phyloP scores from a whole-genome alignment of 2,113 vertebrate species.

The Aspidoscelis tigris region DNA sequence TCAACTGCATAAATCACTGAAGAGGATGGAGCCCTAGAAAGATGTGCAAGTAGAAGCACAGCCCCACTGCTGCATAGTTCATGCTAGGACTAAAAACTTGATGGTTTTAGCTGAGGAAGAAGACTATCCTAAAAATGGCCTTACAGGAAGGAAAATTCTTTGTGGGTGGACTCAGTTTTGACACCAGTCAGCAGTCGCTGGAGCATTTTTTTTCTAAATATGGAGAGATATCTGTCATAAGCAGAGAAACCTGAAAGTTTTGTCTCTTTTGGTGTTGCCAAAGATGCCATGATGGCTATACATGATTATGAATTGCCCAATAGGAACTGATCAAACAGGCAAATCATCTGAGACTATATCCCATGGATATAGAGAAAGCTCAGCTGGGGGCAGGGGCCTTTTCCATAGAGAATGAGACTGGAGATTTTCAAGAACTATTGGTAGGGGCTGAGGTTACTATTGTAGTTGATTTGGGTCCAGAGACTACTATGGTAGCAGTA shows the following conservation, averaged over 20 bases:
- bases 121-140: conserved; percentile 75
- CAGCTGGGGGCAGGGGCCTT: conserved; percentile 80
- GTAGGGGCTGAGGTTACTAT: conserved; percentile 82
- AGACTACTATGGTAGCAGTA: conserved; percentile 84
- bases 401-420: conserved; percentile 84
- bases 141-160: conserved; percentile 96
- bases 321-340: conserved; percentile 94
- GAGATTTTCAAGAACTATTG: conserved; percentile 82
- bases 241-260: conserved; percentile 94
- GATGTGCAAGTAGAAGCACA: too few relatives aligned
- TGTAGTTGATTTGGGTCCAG: conserved; percentile 84
- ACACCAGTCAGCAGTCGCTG: conserved; percentile 91
- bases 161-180: conserved; percentile 93
- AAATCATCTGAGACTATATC: conserved; percentile 86
- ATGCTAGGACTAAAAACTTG: too few relatives aligned
- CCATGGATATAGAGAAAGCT: conserved; percentile 81
- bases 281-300: conserved; percentile 95
- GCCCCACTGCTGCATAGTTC: too few relatives aligned
- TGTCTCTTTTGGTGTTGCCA: conserved; percentile 96
- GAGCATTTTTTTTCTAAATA: conserved; percentile 94
- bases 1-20: too few relatives aligned
- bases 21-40: too few relatives aligned
- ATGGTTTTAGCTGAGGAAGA: too few relatives aligned
- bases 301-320: conserved; percentile 81
- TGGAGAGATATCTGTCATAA: conserved; percentile 90